Base-by-base conservation (phyloP, 2,888 invertebrate genomes). In the Macrophya annulata region DNA sequence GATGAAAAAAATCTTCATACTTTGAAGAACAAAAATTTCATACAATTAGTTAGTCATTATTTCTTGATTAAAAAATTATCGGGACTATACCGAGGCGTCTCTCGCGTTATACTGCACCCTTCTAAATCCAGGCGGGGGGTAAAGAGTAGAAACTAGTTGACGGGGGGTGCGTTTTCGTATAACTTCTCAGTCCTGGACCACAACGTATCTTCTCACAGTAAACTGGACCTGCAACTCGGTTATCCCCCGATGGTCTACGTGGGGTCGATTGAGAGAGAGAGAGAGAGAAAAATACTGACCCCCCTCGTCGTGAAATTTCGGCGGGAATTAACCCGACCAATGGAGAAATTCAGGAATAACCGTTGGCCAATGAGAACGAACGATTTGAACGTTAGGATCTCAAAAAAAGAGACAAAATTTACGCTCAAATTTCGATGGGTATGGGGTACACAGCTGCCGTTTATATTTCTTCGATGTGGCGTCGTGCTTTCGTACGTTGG, bases 121-220 rank as follows among this genome's bases (percentile, higher is more conserved):
- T 48, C 31, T 37, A 15, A 12, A 31, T 31, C 31, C n/a, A 37
- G 76, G 51, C 71, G 15, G 81, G 81, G 62, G 62, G 62, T 21
- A 68, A 12, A 45, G 48, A 37, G 3, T 31, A 8, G 8, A 83
- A 83, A 83, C 83, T 25, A 71, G 83, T 83, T 51, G 83, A 83
- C 83, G 83, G 83, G 68, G 83, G 68, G 68, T 40, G 84, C 31
- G 37, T 37, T 17, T 68, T 15, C 12, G 37, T 4, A 15, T 37
- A 37, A 68, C 15, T 37, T 68, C 68, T 37, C 86, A 85, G 87
- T 87, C 43, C 84, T 83, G 88, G 87, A 89, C 86, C 86, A 88
- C 92, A 93, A 92, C 93, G 93, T 91, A 92, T 93, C 93, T 93
- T 93, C 93, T 92, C 93, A 93, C 93, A 93, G 91, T 91, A 85